phyloP scores from a whole-genome alignment of 2,888 invertebrate species.

The Aethes cnicana region DNA sequence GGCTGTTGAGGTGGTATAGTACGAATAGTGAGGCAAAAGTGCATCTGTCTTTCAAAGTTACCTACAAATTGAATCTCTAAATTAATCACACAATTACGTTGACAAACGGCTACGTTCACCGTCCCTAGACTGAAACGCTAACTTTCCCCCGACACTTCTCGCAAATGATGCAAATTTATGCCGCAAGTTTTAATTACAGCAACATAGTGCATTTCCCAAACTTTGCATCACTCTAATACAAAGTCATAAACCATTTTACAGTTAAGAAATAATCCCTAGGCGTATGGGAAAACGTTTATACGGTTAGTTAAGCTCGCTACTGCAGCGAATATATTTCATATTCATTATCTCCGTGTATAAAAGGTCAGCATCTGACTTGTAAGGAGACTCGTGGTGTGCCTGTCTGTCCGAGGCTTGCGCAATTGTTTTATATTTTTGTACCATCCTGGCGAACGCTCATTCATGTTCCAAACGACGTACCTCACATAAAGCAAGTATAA shows the following conservation, averaged over 20 bases:
- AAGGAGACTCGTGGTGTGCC: slow-evolving; percentile 57
- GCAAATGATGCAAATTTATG: slow-evolving; percentile 21
- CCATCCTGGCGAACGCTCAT: slow-evolving; percentile 33
- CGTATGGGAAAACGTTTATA: slow-evolving; percentile 32
- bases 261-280: slow-evolving; percentile 30
- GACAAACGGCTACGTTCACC: too few species aligned
- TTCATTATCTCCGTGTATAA: slow-evolving; percentile 48
- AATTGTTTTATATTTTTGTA: slow-evolving; percentile 77
- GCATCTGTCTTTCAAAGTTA: too few species aligned
- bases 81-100: too few species aligned
- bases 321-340: slow-evolving; percentile 45
- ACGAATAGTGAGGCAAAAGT: too few species aligned
- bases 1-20: too few species aligned
- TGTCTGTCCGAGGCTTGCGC: slow-evolving; percentile 62
- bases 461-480: neutral
- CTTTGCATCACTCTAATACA: slow-evolving; percentile 28
- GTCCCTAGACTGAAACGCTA: too few species aligned
- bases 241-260: slow-evolving; percentile 34
- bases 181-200: slow-evolving; percentile 34
- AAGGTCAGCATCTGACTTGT: slow-evolving; percentile 52
- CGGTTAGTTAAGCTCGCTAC: slow-evolving; percentile 39
- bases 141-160: neutral
- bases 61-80: too few species aligned
- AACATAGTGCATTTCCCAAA: slow-evolving; percentile 36
- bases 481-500: neutral